phyloP scores from a whole-genome alignment of 2,113 vertebrate genomes.

The Rhagologus leucostigma region DNA sequence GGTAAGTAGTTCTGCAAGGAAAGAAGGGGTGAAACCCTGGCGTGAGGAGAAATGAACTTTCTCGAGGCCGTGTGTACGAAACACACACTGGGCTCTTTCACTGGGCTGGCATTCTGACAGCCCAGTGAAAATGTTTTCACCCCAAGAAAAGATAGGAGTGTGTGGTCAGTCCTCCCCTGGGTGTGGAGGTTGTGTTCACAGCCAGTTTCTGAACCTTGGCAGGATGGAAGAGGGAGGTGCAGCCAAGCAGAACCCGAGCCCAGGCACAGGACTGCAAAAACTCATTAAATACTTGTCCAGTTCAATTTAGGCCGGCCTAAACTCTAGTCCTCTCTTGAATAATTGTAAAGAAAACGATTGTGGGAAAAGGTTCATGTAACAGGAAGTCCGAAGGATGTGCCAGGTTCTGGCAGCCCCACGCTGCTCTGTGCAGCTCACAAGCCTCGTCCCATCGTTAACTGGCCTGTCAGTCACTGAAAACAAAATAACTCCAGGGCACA shows the following conservation, averaged over 20 bases:
- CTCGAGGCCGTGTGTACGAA: background rate
- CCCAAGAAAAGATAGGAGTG: rapidly evolving
- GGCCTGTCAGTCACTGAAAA: background rate
- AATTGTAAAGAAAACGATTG: background rate
- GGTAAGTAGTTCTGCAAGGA: background rate
- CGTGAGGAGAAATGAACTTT: background rate
- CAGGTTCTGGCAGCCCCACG: background rate
- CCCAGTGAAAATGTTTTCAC: background rate
- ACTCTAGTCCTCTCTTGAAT: background rate
- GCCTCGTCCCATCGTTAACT: background rate
- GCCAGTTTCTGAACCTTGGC: background rate
- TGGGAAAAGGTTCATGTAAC: background rate
- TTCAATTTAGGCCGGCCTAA: background rate
- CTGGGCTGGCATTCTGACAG: background rate
- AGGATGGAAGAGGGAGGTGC: background rate
- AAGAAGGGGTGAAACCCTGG: background rate
- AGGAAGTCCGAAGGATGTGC: background rate
- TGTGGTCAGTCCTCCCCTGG: background rate
- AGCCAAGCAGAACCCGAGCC: background rate
- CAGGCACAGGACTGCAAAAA: background rate
- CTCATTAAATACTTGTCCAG: background rate
- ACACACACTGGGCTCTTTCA: too few relatives aligned
- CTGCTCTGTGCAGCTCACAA: background rate
- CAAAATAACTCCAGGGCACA: background rate
- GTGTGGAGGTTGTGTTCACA: background rate